Base-by-base conservation (phyloP, 2,113 vertebrate species). In the Campylorhamphus procurvoides region DNA sequence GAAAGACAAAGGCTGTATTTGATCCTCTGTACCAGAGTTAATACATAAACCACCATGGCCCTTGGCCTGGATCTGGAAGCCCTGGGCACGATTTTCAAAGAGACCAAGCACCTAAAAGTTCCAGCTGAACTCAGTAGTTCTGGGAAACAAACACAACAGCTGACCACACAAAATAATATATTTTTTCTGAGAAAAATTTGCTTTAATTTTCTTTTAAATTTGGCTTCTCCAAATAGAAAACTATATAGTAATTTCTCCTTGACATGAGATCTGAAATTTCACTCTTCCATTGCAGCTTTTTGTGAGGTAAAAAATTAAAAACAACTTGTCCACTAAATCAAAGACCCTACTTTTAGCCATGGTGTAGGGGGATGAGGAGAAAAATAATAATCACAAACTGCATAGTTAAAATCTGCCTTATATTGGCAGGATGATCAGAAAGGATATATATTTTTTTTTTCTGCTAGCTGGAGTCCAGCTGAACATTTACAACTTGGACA, bases 281-380 rank as follows among this genome's bases (percentile, higher is more conserved):
- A n/a, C 9, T 76, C 27, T 84, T 27, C 42, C 67, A 42, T 20
- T 62, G 29, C 1, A 5, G 2, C 23, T 60, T 40, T 12, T 42
- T 35, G 11, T 35, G 22, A 75, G 17, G 9, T 33, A 55, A 76
- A 80, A 83, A 50, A 55, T n/a, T 1, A 67, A 68, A 83, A 95
- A 10, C 9, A 80, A 39, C 5, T 83, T 58, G 7, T 52, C 35
- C 24, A 80, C 31, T 13, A 73, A 29, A 10, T 46, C 37, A 49
- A 73, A 62, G 8, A n/a, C 4, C 14, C 40, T 63, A 69, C 6
- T 28, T 49, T 50, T 44, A 69, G 7, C 53, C 15, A 19, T 23
- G 7, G 1, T 7, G 5, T 7, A 24, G 7, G 2, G 13, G 5
- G 5, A 4, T 7, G 12, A 1, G 9, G 7, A 40, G 25, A 7